Conservation (phyloP, 2,888 invertebrate species). For the Elegia similella region DNA sequence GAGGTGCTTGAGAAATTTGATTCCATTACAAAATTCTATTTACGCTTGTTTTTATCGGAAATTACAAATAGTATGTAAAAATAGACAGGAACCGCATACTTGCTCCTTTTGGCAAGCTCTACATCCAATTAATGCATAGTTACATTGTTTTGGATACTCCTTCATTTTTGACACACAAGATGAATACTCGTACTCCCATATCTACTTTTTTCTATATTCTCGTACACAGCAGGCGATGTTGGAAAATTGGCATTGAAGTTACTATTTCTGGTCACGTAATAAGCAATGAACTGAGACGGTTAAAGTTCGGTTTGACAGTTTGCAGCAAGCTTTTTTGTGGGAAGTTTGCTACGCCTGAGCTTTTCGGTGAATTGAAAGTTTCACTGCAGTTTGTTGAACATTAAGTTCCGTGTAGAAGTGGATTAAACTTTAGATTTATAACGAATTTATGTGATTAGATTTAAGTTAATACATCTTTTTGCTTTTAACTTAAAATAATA, state of each 20-base stretch:
- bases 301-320: slow-evolving; percentile 14
- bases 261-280: slow-evolving; percentile 14
- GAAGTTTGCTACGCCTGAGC: background rate
- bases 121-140: too few relatives aligned
- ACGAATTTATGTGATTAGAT: background rate
- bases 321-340: slow-evolving; percentile 6
- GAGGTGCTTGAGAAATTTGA: too few relatives aligned
- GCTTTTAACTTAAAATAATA: too few relatives aligned
- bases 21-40: too few relatives aligned
- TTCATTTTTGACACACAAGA: too few relatives aligned
- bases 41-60: too few relatives aligned
- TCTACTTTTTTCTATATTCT: background rate
- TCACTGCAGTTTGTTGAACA: background rate
- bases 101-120: too few relatives aligned
- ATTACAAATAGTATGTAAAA: too few relatives aligned
- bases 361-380: background rate
- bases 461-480: too few relatives aligned
- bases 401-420: background rate
- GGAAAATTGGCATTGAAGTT: slow-evolving; percentile 10
- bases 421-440: background rate
- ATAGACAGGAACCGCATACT: too few relatives aligned
- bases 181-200: too few relatives aligned
- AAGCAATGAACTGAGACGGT: slow-evolving; percentile 13
- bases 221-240: background rate
- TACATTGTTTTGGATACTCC: too few relatives aligned